Evolutionary conservation across 2,113 vertebrate genomes (phyloP), one percentile per base, ranked within the genome.

Genomic region (Sturnira hondurensis): DNA sequence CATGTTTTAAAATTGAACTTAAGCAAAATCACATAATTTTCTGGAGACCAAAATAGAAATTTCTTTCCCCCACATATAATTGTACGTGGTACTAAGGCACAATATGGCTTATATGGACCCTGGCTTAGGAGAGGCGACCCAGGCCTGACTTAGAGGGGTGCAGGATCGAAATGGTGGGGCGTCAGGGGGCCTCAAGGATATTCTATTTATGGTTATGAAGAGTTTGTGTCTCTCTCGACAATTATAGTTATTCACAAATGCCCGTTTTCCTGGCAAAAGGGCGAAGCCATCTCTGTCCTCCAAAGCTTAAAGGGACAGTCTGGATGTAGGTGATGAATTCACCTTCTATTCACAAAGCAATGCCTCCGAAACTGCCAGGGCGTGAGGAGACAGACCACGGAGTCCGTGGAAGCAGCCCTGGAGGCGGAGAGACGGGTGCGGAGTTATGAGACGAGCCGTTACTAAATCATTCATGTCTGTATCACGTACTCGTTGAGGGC

Each of bases 21-120:
- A 93, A 97, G 96, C 80, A 96, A 96, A 82, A 96, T 97, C 95
- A 93, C 78, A 87, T 97, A 15, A 94, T 95, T 97, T 97, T 97
- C 81, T 86, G 78, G 50, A 70, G 73, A n/a, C 45, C 61, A 45
- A 22, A 84, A 92, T 98, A 95, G 97, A 96, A 84, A 74, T 47
- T 77, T 94, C 82, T 97, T 82, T 80, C 73, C 78, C 86, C 86
- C 80, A 19, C 70, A 6, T 85, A 86, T 94, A 96, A 96, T 92
- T 94, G 91, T 85, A 52, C 61, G 95, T 94, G 74, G 63, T 61
- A 5, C n/a, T 33, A 15, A 2, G 52, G 92, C 33, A 28, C n/a
- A 22, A n/a, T 47, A 65, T 22, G 65, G 28, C n/a, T 38, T 31
- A 7, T 7, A 56, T 0, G 3, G 63, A 70, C 7, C 2, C n/a